Conservation (phyloP, 2,888 invertebrate genomes). For the Ecliptopera silaceata region DNA sequence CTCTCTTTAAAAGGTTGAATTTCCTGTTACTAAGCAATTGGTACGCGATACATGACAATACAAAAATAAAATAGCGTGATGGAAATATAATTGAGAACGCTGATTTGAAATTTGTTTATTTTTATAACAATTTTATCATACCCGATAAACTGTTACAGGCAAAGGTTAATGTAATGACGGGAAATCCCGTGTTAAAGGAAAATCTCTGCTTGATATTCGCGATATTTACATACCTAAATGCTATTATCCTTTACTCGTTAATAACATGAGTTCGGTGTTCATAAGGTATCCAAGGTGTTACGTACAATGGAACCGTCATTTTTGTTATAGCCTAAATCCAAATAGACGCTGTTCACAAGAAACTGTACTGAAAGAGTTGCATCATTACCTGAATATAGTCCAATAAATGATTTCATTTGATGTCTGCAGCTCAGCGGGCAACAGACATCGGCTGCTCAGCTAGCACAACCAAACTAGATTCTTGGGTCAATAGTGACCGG, state of each 20-base stretch:
- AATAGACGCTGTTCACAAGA: no score
- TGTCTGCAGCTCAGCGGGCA: no score
- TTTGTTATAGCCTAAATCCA: no score
- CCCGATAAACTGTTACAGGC: background rate
- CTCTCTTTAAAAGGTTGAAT: background rate
- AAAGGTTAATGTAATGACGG: background rate
- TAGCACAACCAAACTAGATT: no score
- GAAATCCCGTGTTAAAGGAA: background rate
- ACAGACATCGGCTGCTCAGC: no score
- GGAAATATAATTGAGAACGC: conserved; percentile 20
- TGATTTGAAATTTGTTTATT: background rate
- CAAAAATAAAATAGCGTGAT: conserved; percentile 7
- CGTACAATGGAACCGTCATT: no score
- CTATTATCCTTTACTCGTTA: background rate
- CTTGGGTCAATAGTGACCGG: no score
- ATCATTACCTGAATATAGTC: no score
- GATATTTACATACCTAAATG: background rate
- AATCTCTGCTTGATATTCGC: background rate
- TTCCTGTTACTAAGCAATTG: background rate
- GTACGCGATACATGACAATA: background rate
- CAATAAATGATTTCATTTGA: no score
- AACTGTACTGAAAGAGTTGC: no score
- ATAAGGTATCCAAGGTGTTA: no score
- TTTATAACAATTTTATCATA: background rate
- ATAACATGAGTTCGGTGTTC: background rate